Conservation (phyloP, 2,113 vertebrate species). For the Procapra przewalskii region DNA sequence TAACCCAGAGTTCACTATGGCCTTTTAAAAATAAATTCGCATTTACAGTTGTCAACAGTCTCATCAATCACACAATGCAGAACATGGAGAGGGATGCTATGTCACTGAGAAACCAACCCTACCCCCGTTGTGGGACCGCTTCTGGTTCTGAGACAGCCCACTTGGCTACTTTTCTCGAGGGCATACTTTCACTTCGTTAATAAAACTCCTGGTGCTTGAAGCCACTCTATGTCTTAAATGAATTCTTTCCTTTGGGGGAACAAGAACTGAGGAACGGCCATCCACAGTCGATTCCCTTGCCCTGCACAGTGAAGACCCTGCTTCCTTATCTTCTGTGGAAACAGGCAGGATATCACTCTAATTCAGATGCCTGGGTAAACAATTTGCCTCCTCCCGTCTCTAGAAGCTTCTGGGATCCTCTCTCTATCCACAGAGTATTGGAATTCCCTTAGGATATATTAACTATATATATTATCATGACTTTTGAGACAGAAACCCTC, state of each 20-base stretch:
- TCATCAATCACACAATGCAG: not conserved
- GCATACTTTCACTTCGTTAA: not conserved
- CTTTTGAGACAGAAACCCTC: not conserved
- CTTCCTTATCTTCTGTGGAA: not conserved
- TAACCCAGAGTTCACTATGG: not conserved
- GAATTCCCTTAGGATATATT: not conserved
- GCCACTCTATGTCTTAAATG: not conserved
- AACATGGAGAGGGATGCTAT: not conserved
- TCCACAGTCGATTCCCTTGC: rapidly evolving
- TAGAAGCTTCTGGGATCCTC: not conserved
- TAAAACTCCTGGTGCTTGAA: not conserved
- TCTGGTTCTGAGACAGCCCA: not conserved
- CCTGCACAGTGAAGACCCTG: not conserved
- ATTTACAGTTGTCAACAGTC: not conserved
- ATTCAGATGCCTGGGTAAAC: not conserved
- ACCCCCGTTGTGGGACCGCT: not conserved
- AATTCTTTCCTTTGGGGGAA: not conserved
- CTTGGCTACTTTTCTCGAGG: not conserved
- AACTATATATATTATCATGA: not conserved
- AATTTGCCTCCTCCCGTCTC: not conserved
- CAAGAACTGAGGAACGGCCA: not conserved
- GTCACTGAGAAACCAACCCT: not conserved
- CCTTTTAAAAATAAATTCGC: not conserved
- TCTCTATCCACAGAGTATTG: not conserved
- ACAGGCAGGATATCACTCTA: not conserved